These are phyloP conservation scores for Lutjanus erythropterus DNA, from an alignment of 2,113 vertebrate species.

Conservation along the genomic window DNA sequence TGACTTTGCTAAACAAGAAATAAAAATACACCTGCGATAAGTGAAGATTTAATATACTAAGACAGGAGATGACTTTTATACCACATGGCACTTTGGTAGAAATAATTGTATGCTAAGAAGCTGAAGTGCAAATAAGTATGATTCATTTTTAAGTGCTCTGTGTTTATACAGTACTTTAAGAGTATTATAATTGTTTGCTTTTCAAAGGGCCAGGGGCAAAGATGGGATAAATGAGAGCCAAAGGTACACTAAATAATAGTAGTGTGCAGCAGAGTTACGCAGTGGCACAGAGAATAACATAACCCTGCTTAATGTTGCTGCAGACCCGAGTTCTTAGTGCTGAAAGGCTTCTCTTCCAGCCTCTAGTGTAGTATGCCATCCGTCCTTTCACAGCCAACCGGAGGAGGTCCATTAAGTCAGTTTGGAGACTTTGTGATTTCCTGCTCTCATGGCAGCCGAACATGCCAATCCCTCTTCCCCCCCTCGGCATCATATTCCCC, in stretches of 20 bases:
- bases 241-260: conserved; percentile 62
- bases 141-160: conserved; percentile 70
- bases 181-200: conserved; percentile 70
- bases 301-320: conserved; percentile 40
- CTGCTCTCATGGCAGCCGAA: conserved; percentile 50
- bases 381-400: conserved; percentile 42
- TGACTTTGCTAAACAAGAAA: conserved; percentile 19
- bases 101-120: conserved; percentile 62
- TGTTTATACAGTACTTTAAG: conserved; percentile 67
- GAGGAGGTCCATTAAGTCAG: conserved; percentile 71
- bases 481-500: conserved; percentile 51
- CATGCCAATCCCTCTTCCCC: conserved; percentile 46
- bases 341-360: conserved; percentile 46
- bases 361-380: conserved; percentile 24
- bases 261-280: conserved; percentile 21
- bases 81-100: conserved; percentile 52
- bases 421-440: conserved; percentile 66
- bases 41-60: conserved; percentile 37
- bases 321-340: conserved; percentile 31
- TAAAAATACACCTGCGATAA: conserved; percentile 24
- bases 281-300: conserved; percentile 43
- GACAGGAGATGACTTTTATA: conserved; percentile 47
- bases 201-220: conserved; percentile 45
- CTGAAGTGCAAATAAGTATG: conserved; percentile 62
- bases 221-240: conserved; percentile 62